A percentile compares a stretch with the other conserved stretches of the same genome.
phyloP scores from a whole-genome alignment of 2,797 vertebrate species.

The Babyrousa celebensis region DNA sequence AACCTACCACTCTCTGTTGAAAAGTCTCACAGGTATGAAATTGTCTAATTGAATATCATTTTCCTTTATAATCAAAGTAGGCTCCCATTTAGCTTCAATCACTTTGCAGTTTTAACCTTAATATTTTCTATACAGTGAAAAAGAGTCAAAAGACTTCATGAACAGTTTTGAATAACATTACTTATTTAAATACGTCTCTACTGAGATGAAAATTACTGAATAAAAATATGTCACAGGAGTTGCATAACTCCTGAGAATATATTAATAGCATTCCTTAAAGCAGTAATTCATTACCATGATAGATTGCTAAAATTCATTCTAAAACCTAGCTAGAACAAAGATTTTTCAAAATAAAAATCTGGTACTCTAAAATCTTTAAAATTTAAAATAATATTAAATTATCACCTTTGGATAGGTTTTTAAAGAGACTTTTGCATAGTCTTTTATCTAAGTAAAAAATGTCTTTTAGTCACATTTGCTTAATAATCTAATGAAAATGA shows the following conservation, averaged over 20 bases:
- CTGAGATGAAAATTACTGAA: conserved; percentile 84
- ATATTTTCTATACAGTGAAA: conserved; percentile 87
- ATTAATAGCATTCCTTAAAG: conserved; percentile 72
- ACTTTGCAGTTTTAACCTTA: conserved; percentile 84
- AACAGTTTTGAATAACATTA: conserved; percentile 83
- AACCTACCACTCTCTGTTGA: conserved; percentile 73
- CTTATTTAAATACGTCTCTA: conserved; percentile 84
- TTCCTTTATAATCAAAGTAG: conserved; percentile 86
- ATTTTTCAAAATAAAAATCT: conserved; percentile 73
- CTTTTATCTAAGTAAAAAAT: conserved; percentile 49
- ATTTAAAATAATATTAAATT: conserved; percentile 21
- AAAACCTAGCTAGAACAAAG: conserved; percentile 57
- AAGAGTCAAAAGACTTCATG: conserved; percentile 85
- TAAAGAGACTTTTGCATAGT: neutral
- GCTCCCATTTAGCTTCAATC: conserved; percentile 84
- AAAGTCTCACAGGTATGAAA: conserved; percentile 82
- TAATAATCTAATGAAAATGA: conserved; percentile 57
- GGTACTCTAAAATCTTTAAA: conserved; percentile 53
- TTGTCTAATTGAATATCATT: conserved; percentile 85
- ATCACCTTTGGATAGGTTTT: neutral
- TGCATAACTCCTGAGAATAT: conserved; percentile 76
- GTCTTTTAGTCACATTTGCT: conserved; percentile 46
- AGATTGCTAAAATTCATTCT: conserved; percentile 56
- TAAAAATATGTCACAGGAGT: conserved; percentile 86
- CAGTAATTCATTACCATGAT: conserved; percentile 76